phyloP scores from a whole-genome alignment of 1,140 invertebrate species.

The Solenopsis invicta region DNA sequence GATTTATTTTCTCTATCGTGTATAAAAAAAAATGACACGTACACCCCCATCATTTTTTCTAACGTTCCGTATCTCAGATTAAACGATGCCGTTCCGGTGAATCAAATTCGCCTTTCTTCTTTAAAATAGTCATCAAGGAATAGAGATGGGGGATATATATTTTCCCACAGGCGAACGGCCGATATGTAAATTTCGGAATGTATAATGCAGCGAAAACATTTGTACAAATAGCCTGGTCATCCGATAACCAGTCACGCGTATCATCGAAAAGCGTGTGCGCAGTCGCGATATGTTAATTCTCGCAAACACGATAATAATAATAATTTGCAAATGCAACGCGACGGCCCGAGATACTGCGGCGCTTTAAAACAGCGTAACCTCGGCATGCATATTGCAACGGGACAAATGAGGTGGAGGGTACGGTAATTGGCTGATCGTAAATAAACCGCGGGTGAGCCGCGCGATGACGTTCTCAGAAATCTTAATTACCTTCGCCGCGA shows the following conservation, averaged over 20 bases:
- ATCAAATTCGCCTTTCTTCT: background rate
- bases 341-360: background rate
- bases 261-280: slow-evolving; percentile 34
- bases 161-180: background rate
- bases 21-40: too few relatives aligned
- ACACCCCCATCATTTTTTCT: background rate
- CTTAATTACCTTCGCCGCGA: slow-evolving; percentile 49
- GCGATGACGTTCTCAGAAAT: slow-evolving; percentile 34
- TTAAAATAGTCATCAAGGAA: background rate
- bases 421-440: slow-evolving; percentile 45
- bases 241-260: slow-evolving; percentile 43
- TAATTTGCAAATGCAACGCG: slow-evolving; percentile 34
- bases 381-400: background rate
- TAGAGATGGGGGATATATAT: background rate
- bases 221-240: slow-evolving; percentile 40
- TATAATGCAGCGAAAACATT: slow-evolving; percentile 50
- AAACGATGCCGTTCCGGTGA: background rate
- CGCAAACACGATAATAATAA: slow-evolving; percentile 28
- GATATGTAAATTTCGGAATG: slow-evolving; percentile 41
- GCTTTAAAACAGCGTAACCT: slow-evolving; percentile 31
- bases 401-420: slow-evolving; percentile 13
- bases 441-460: background rate
- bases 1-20: too few relatives aligned
- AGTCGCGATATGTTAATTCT: slow-evolving; percentile 58
- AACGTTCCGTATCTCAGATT: background rate